These are phyloP conservation scores for Notamacropus eugenii DNA, from an alignment of 2,797 vertebrate species.

Conservation along the genomic window DNA sequence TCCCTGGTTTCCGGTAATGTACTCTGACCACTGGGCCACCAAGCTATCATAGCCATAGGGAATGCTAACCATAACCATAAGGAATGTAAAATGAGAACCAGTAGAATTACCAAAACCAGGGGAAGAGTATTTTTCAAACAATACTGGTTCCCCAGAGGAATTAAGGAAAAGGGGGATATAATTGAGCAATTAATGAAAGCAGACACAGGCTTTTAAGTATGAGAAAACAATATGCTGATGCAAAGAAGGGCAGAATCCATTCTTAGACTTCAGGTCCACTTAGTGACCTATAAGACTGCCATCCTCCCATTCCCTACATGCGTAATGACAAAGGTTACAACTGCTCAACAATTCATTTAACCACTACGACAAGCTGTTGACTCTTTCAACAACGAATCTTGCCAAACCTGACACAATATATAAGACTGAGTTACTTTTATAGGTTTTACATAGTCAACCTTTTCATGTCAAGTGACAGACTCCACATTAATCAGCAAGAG, in stretches of 20 bases:
- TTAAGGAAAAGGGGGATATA: neutral
- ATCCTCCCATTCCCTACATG: neutral
- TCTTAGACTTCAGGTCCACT: neutral
- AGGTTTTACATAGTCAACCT: neutral
- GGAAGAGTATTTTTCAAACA: neutral
- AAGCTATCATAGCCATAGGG: neutral
- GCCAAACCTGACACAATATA: neutral
- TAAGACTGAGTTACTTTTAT: neutral
- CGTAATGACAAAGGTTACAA: neutral
- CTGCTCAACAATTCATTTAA: neutral
- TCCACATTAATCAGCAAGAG: neutral
- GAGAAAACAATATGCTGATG: neutral
- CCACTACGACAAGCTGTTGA: neutral
- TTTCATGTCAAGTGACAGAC: neutral
- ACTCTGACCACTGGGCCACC: neutral
- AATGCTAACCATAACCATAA: neutral
- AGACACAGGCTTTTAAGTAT: neutral
- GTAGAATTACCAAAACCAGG: neutral
- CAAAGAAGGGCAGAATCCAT: neutral
- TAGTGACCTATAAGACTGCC: neutral
- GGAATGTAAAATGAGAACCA: neutral
- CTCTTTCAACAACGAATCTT: neutral
- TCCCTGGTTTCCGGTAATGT: neutral
- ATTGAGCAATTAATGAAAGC: neutral
- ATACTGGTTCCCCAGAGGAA: neutral